Conservation (phyloP, 2,888 invertebrate genomes). For the Hedya salicella region DNA sequence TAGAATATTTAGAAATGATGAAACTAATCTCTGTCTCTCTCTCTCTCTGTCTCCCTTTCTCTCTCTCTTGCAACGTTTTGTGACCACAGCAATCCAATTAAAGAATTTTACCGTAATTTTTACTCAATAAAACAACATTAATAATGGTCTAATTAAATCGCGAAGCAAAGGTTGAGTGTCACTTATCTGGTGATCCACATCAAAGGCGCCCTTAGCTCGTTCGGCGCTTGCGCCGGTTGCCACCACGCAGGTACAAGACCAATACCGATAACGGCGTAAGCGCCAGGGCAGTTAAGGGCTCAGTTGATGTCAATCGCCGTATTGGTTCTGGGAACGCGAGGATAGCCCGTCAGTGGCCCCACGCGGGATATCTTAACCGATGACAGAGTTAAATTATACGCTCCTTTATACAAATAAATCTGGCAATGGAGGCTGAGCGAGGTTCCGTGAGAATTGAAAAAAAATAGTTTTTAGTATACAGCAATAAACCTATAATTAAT, state of each 20-base stretch:
- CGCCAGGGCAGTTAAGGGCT: conserved; percentile 4
- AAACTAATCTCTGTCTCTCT: no score
- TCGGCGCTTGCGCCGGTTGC: neutral
- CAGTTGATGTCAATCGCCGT: conserved; percentile 28
- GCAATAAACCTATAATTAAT: no score
- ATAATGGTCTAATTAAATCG: conserved; percentile 57
- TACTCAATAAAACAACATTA: conserved; percentile 46
- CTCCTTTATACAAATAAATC: conserved; percentile 63
- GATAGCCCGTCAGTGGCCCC: conserved; percentile 56
- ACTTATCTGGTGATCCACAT: conserved; percentile 28
- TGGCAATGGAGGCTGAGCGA: conserved; percentile 42
- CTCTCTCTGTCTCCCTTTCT: no score
- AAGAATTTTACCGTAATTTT: conserved; percentile 24
- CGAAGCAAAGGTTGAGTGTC: conserved; percentile 40
- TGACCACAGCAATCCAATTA: conserved; percentile 1
- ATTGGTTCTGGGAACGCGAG: conserved; percentile 54
- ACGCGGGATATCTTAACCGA: conserved; percentile 74
- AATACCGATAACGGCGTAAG: neutral
- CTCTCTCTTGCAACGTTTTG: no score
- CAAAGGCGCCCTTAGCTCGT: conserved; percentile 2
- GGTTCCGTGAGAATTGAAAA: conserved; percentile 48
- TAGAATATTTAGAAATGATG: no score
- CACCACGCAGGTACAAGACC: neutral
- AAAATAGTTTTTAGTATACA: neutral
- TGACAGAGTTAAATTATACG: conserved; percentile 77